Percentiles rank a stretch among this genome's conserved stretches.
phyloP scores from a whole-genome alignment of 2,113 vertebrate species.

The Cyanistes caeruleus region DNA sequence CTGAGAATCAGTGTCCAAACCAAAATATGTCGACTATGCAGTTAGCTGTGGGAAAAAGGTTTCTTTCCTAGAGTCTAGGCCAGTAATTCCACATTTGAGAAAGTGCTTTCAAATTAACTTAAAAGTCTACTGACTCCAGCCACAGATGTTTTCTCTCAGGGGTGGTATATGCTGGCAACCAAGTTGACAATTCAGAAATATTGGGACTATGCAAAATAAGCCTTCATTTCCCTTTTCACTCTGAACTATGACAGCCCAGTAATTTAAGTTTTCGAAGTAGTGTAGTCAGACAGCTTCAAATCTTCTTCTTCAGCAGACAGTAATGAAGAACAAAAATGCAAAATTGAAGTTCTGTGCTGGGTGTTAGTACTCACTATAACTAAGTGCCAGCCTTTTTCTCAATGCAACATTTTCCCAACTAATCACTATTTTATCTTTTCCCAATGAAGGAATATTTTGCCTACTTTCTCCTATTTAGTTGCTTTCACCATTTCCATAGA shows the following conservation, averaged over 20 bases:
- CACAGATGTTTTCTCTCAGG: constrained; percentile 30
- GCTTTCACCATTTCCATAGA: not conserved
- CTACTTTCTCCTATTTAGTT: not conserved
- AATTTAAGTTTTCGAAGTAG: not conserved
- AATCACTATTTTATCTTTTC: not conserved
- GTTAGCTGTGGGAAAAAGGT: constrained; percentile 8
- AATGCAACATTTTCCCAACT: not conserved
- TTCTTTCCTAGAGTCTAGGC: not conserved
- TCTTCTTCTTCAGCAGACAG: not conserved
- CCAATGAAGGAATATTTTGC: not conserved
- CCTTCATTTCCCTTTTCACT: not conserved
- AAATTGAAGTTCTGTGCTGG: not conserved
- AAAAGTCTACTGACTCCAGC: constrained; percentile 4
- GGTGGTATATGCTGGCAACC: not conserved
- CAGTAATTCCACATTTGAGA: not conserved
- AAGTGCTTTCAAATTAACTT: constrained; percentile 30
- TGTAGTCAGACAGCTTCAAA: not conserved
- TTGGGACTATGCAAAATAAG: not conserved
- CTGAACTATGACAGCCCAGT: not conserved
- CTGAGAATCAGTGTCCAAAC: not conserved
- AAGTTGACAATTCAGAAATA: not conserved
- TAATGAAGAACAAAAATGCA: not conserved
- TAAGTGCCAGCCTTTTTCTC: not conserved
- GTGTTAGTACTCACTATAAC: not conserved
- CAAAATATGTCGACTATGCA: constrained; percentile 20